A percentile compares a stretch with the other conserved stretches of the same genome.
These are phyloP conservation scores for Nylanderia fulva DNA, from an alignment of 1,140 invertebrate genomes.

Conservation along the genomic window DNA sequence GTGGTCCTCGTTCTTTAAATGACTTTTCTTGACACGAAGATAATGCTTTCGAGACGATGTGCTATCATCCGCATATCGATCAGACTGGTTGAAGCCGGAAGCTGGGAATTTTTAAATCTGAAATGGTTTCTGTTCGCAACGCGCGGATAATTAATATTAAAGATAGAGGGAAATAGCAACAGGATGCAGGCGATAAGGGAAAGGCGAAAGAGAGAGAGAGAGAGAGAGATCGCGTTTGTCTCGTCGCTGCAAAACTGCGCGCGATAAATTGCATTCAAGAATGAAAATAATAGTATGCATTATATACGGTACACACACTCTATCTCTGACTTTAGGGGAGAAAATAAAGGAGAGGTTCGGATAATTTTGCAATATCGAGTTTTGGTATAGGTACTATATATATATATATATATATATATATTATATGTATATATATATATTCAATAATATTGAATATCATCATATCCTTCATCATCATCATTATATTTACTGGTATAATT, in stretches of 20 bases:
- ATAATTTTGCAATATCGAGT: slow-evolving; percentile 77
- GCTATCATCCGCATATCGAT: slow-evolving; percentile 28
- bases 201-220: background rate
- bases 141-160: background rate
- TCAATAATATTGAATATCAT: slow-evolving; percentile 84
- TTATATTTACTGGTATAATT: slow-evolving; percentile 86
- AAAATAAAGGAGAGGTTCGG: slow-evolving; percentile 41
- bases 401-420: slow-evolving; percentile 77
- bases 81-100: background rate
- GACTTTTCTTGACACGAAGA: slow-evolving; percentile 24
- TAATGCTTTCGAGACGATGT: slow-evolving; percentile 2
- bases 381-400: slow-evolving; percentile 79
- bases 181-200: background rate
- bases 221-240: background rate
- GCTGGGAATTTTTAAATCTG: background rate
- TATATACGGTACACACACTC: slow-evolving; percentile 9
- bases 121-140: background rate
- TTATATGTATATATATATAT: slow-evolving; percentile 80
- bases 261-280: background rate
- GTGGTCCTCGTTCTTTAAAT: background rate
- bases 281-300: slow-evolving; percentile 9
- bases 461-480: slow-evolving; percentile 85
- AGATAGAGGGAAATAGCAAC: background rate
- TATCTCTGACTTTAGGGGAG: slow-evolving; percentile 32
- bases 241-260: slow-evolving; percentile 16